Base-by-base conservation (phyloP, 2,797 vertebrate genomes). In the Cossypha polioptera region DNA sequence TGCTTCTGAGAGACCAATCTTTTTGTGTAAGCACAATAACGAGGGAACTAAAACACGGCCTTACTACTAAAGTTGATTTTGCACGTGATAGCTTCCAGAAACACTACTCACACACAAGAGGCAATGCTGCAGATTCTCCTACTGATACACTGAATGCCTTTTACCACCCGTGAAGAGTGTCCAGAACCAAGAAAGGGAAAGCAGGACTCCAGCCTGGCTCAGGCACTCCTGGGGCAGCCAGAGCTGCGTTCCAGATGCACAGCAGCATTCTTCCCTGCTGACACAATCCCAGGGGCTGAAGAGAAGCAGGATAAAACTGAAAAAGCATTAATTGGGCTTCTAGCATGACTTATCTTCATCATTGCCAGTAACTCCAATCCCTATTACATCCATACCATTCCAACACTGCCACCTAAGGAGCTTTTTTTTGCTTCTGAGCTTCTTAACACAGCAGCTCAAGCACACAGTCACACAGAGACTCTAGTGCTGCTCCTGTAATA, bases 351-450 rank as follows among this genome's bases (percentile, higher is more conserved):
- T 84, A 58, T 10, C 59, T 54, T 85, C 57, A 59, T 82, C 63
- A 83, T 2, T 91, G 68, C 65, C 42, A 33, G 68, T 36, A 92
- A 86, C 72, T 92, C 72, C 45, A 36, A 74, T 71, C 85, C 54
- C 43, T 92, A 4, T 74, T 88, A 58, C 61, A 68, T 45, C 55
- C 73, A 74, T 38, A 67, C 57, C 63, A 36, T 89, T 83, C 85
- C 85, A 94, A 77, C 57, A 51, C 76, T 88, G 85, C 72, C 79
- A 92, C 85, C 82, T 91, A 91, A 95, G 85, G 85, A 96, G 53
- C 35, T 79, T 92, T 93, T 66, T 91, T 45, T 54, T 86, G 38
- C 45, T 74, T 86, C 67, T 71, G 78, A 90, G 72, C 29, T 74
- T 81, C 76, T 89, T 57, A 53, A 42, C 0, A 0, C 9, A 71